A percentile compares a stretch with the other conserved stretches of the same genome.
Conservation (phyloP, 2,797 vertebrate species). For the Scomberomorus guttatus region DNA sequence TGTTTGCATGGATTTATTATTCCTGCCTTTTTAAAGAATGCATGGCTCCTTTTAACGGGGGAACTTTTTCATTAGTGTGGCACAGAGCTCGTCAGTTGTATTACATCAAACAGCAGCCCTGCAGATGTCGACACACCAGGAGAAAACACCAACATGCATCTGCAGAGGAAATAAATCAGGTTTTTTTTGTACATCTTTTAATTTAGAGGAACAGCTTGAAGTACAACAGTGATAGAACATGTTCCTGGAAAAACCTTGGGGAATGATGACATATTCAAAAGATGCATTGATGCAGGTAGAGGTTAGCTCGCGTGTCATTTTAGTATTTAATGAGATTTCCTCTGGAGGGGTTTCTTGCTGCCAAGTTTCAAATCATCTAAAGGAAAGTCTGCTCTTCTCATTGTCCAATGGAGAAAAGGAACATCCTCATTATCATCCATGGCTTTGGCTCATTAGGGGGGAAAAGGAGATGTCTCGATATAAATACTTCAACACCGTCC, state of each 20-base stretch:
- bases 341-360: constrained; percentile 72
- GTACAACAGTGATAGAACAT: constrained; percentile 43
- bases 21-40: constrained; percentile 11
- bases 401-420: constrained; percentile 68
- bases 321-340: constrained; percentile 82
- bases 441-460: constrained; percentile 72
- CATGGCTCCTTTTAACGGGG: constrained; percentile 58
- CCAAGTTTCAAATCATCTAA: constrained; percentile 78
- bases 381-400: constrained; percentile 62
- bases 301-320: constrained; percentile 69
- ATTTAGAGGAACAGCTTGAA: constrained; percentile 63
- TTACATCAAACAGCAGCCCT: constrained; percentile 55
- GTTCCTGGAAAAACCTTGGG: constrained; percentile 49
- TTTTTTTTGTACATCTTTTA: constrained; percentile 51
- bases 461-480: constrained; percentile 68
- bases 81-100: constrained; percentile 50
- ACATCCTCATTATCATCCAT: constrained; percentile 78
- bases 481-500: constrained; percentile 50
- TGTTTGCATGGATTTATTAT: not conserved
- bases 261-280: constrained; percentile 69
- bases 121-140: constrained; percentile 16
- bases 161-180: constrained; percentile 34
- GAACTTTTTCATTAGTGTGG: constrained; percentile 72
- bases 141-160: constrained; percentile 49
- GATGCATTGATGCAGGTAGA: constrained; percentile 71